Evolutionary conservation across 1,140 invertebrate genomes (phyloP).

Genomic region (Odontomachus brunneus): DNA sequence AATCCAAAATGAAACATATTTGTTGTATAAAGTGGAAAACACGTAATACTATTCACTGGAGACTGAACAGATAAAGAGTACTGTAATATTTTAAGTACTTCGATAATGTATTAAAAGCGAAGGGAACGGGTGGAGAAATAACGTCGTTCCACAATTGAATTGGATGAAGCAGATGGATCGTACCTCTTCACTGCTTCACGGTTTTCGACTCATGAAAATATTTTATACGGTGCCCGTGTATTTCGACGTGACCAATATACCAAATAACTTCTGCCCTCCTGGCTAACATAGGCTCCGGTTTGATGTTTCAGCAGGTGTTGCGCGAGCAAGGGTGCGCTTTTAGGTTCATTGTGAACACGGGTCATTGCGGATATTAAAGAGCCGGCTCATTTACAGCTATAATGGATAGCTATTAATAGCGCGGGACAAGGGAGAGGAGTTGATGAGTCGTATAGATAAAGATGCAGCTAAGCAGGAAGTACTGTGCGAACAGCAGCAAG

Average conservation of each 20-base stretch:
- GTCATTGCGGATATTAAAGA: slow-evolving; percentile 84
- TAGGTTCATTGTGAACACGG: slow-evolving; percentile 61
- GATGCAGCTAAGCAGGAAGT: not conserved
- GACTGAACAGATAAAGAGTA: not conserved
- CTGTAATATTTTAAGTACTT: too few species aligned
- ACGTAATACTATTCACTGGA: not conserved
- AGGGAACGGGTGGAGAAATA: not conserved
- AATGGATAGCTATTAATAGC: slow-evolving; percentile 85
- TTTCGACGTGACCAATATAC: not conserved
- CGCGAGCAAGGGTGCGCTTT: not conserved
- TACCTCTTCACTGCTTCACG: not conserved
- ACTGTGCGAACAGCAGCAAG: not conserved
- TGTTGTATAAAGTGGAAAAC: not conserved
- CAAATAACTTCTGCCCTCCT: slow-evolving; percentile 4
- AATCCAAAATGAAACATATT: not conserved
- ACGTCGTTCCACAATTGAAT: not conserved
- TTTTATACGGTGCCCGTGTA: not conserved
- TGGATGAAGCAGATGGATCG: not conserved
- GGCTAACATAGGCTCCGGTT: not conserved
- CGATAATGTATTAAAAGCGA: not conserved
- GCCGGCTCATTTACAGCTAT: slow-evolving; percentile 84
- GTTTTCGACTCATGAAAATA: not conserved
- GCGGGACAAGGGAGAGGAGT: slow-evolving; percentile 59
- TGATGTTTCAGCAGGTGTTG: slow-evolving; percentile 61
- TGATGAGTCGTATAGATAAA: slow-evolving; percentile 21